Percentiles rank a stretch among this genome's conserved stretches.
phyloP scores from a whole-genome alignment of 1,140 invertebrate species.

The Drosophila chauvacae region DNA sequence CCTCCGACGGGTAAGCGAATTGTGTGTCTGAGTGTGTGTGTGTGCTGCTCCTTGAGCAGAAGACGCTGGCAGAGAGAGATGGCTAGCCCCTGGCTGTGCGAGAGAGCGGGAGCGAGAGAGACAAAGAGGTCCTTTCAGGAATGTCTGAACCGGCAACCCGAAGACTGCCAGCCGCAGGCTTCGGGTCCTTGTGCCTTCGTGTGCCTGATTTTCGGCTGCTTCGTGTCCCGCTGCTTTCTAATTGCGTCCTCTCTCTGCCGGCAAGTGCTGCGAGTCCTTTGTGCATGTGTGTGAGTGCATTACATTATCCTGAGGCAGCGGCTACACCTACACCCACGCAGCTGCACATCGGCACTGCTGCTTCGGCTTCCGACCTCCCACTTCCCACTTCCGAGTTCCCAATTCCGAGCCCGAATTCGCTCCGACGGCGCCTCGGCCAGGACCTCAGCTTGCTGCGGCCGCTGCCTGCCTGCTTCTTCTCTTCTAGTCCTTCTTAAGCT shows the following conservation, averaged over 20 bases:
- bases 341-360: conserved; percentile 44
- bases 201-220: conserved; percentile 62
- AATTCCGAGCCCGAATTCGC: conserved; percentile 39
- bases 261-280: conserved; percentile 27
- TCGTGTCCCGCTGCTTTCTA: conserved; percentile 73
- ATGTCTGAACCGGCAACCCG: conserved; percentile 42
- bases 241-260: conserved; percentile 67
- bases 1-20: conserved; percentile 72
- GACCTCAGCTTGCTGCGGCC: conserved; percentile 64
- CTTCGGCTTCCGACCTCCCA: conserved; percentile 39
- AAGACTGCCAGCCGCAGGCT: conserved; percentile 64
- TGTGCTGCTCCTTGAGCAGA: conserved; percentile 30
- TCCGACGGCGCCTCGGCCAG: conserved; percentile 43
- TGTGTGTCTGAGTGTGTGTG: conserved; percentile 24
- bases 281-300: conserved; percentile 56
- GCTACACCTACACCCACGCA: conserved; percentile 55
- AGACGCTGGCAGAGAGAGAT: conserved; percentile 38
- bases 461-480: conserved; percentile 80
- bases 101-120: neutral
- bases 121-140: conserved; percentile 25
- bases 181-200: conserved; percentile 42
- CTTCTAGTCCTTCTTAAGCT: conserved; percentile 84
- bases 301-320: conserved; percentile 70
- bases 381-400: conserved; percentile 20
- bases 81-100: neutral